Base-by-base conservation (phyloP, 2,888 invertebrate species). In the Drosophila kuntzei region DNA sequence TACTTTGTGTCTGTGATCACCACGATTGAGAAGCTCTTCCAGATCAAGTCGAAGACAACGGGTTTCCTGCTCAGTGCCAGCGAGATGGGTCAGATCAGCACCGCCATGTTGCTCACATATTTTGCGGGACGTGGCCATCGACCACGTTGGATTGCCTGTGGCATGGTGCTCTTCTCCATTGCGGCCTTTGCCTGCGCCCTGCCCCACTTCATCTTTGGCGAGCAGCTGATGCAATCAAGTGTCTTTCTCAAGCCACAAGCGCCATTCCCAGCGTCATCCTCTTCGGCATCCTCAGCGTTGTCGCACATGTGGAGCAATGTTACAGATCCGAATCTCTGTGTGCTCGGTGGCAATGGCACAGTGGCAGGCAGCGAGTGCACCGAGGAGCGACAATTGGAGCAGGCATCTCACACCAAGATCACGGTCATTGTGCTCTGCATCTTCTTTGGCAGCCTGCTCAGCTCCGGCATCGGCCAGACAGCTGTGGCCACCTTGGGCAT, bases 1-100 rank as follows among this genome's bases (percentile, higher is more conserved):
- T 98, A 98, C 92, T 97, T 98, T 92, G 98, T 98, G 64, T 97
- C 97, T 91, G 97, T 97, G 78, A 97, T 98, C 89, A 98, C 98
- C 62, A 98, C 98, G 32, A 96, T 98, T 76, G 98, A 98, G 92
- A 98, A 97, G 92, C 93, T 98, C 68, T 98, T 97, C 92, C 96
- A 97, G 93, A 96, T 98, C 70, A 97, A 97, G 92, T 97, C 97
- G 63, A 97, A 96, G 93, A 97, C 97, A 41, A 98, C 97, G 0
- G 98, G 98, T 0, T 95, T 97, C 62, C 94, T 98, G 83, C 94
- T 98, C 94, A 97, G 97, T 80, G 97, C 97, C 75, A 97, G 97
- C 18, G 98, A 98, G 93, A 96, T 98, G 90, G 98, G 98, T 0
- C 98, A 98, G 93, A 98, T 98, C 86, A 96, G 97, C 74, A 97